Evolutionary conservation across 2,797 vertebrate species (phyloP), one percentile per base, ranked within the genome.

Genomic region (Spea hammondii): DNA sequence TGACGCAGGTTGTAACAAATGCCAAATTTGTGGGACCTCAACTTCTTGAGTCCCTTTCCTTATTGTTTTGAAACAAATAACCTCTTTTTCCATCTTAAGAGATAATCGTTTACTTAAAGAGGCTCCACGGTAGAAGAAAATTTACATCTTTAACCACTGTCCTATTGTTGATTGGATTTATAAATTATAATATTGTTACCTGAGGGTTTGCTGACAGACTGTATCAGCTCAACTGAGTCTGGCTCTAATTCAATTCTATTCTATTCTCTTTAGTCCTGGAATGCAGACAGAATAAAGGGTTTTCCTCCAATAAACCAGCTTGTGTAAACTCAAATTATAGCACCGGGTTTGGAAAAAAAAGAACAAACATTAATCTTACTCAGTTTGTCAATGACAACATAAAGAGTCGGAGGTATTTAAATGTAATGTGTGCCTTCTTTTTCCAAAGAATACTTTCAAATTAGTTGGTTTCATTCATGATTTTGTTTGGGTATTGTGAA

Each of bases 131-230:
- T 67, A 50, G 68, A 80, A 83, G 86, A 59, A 59, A 59, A 59
- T 79, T 72, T 75, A 69, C 77, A 77, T 86, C 83, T 80, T 89
- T 89, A 92, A 90, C 90, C 89, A 87, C 85, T 87, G 83, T 79
- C 80, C 76, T 84, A 84, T 88, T 90, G 88, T 90, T 91, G 84
- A 86, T 85, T 83, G 78, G 87, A 87, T 85, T 85, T 85, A 88
- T 87, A 90, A 91, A 89, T 91, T 86, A 90, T 86, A 87, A 91
- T 88, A 86, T 87, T 86, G 86, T 88, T 90, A 91, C 91, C 89
- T 87, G 86, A 89, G 89, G 89, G 86, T 89, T 88, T 83, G 80
- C 87, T 88, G 90, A 92, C 90, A 91, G 89, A 87, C 85, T 86
- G 83, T 84, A 84, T 88, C 84, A 9, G 87, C 84, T 85, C 84